A percentile compares a stretch with the other conserved stretches of the same genome.
Conservation (phyloP, 2,888 invertebrate species). For the Dyspetes luteomarginatus region DNA sequence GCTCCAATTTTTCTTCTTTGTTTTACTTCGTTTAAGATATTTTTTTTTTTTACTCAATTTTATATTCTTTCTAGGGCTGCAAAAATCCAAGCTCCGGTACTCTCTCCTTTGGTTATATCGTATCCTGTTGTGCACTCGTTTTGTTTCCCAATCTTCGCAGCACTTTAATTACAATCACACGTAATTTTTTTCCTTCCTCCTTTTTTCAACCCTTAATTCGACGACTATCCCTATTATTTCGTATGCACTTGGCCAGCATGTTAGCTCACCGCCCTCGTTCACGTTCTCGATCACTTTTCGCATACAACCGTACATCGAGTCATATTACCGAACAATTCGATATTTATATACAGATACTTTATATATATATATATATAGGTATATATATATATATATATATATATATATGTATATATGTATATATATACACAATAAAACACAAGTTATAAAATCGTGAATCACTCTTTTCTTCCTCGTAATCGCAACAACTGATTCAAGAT, state of each 20-base stretch:
- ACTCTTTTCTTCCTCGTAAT: constrained; percentile 1
- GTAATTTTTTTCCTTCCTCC: background rate
- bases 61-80: background rate
- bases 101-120: background rate
- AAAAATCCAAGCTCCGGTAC: background rate
- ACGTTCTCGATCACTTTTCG: constrained; percentile 46
- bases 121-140: background rate
- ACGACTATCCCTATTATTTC: constrained; percentile 53
- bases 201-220: constrained; percentile 28
- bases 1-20: background rate
- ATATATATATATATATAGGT: background rate
- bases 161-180: constrained; percentile 46
- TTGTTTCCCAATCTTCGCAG: background rate
- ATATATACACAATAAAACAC: background rate
- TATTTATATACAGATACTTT: no score
- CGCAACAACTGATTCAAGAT: constrained; percentile 22
- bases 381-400: background rate
- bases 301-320: constrained; percentile 47
- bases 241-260: constrained; percentile 53
- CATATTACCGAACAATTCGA: constrained; percentile 50
- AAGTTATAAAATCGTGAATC: constrained; percentile 24
- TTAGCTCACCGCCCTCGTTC: constrained; percentile 46
- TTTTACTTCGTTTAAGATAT: background rate
- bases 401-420: background rate
- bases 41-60: background rate